phyloP scores from a whole-genome alignment of 2,888 invertebrate species.

The Labia minor region DNA sequence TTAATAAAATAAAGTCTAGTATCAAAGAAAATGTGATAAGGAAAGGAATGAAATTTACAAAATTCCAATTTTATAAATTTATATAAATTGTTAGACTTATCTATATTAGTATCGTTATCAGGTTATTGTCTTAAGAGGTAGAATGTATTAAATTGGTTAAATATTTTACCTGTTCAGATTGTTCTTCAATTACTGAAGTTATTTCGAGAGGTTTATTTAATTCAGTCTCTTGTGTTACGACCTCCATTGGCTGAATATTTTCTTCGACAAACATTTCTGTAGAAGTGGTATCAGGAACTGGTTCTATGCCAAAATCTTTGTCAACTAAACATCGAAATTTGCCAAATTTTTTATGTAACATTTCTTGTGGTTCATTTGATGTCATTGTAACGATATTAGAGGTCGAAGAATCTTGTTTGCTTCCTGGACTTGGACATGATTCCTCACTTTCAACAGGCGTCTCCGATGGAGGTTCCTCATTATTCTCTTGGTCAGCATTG shows the following conservation, averaged over 20 bases:
- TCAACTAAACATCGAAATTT: slow-evolving; percentile 44
- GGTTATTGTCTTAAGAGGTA: too few species aligned
- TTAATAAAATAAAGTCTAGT: too few species aligned
- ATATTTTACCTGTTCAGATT: not conserved
- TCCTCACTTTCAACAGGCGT: slow-evolving; percentile 21
- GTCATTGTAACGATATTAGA: not conserved
- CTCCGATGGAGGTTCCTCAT: slow-evolving; percentile 19
- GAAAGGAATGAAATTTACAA: too few species aligned
- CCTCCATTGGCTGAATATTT: slow-evolving; percentile 39
- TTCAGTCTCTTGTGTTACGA: slow-evolving; percentile 34
- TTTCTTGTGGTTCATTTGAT: not conserved
- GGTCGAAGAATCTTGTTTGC: not conserved
- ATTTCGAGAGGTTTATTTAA: slow-evolving; percentile 21
- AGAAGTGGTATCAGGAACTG: slow-evolving; percentile 22
- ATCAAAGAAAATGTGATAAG: too few species aligned
- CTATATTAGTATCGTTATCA: too few species aligned
- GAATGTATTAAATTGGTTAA: too few species aligned
- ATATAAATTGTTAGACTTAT: too few species aligned
- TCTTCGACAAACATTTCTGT: slow-evolving; percentile 39
- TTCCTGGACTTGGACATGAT: not conserved
- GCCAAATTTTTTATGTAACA: slow-evolving; percentile 45
- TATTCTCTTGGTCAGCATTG: slow-evolving; percentile 19
- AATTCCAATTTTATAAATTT: too few species aligned
- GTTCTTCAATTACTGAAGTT: not conserved
- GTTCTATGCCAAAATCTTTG: slow-evolving; percentile 2